A percentile compares a stretch with the other conserved stretches of the same genome.
phyloP scores from a whole-genome alignment of 2,797 vertebrate genomes.

The Microchirus variegatus region DNA sequence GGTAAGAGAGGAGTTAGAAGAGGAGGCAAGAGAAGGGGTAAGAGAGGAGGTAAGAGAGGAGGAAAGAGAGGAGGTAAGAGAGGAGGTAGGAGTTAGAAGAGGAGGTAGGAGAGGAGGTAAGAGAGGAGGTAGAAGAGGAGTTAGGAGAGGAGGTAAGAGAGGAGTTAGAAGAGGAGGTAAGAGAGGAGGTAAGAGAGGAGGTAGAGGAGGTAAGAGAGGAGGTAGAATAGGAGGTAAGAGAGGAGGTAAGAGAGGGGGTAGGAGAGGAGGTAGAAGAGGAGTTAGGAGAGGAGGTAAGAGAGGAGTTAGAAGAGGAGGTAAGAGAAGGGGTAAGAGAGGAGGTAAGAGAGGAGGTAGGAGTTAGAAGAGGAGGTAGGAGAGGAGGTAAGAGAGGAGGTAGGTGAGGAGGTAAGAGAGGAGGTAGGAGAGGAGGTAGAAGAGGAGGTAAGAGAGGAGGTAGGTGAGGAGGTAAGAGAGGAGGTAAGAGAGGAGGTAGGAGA shows the following conservation, averaged over 20 bases:
- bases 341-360: background rate
- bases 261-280: background rate
- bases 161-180: background rate
- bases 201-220: background rate
- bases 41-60: background rate
- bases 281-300: background rate
- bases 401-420: too few species aligned
- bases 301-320: background rate
- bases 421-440: too few species aligned
- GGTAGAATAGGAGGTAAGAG: background rate
- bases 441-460: too few species aligned
- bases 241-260: too few species aligned
- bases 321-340: background rate
- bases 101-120: too few species aligned
- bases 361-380: background rate
- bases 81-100: background rate
- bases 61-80: accelerated
- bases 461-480: background rate
- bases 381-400: too few species aligned
- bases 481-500: too few species aligned
- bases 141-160: background rate
- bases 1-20: too few species aligned
- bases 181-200: background rate
- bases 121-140: too few species aligned
- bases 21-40: background rate